Base-by-base conservation (phyloP, 1,140 invertebrate genomes). In the Apocrypta bakeri region DNA sequence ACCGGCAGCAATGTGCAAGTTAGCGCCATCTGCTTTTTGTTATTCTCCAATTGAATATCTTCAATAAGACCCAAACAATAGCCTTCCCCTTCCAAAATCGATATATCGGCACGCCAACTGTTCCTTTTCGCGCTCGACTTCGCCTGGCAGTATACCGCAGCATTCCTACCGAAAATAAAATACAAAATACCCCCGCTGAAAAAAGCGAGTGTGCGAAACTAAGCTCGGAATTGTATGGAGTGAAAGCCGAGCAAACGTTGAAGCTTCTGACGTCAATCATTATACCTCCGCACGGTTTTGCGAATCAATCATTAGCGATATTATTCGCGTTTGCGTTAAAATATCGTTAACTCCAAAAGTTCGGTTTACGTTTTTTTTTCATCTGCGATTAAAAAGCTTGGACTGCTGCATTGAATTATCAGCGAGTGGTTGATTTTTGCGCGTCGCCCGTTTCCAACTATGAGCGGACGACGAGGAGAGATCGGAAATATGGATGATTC, bases 21-120 rank as follows among this genome's bases (percentile, higher is more conserved):
- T 80, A 80, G 80, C 73, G 40, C 69, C 80, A 82, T 82, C 81
- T 82, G 81, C 11, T 71, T 69, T 83, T 78, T 33, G 48, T 77
- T 31, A 74, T 31, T 71, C 71, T 37, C 24, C 31, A 17, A 83
- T 37, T 56, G 56, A 83, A 74, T 73, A 83, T 83, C 75, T 71
- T 64, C 81, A 77, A 78, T 82, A 71, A 82, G 81, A 82, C 68
- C 68, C 56, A 79, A 78, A 83, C 76, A 83, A 83, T 79, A 72
- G 76, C 75, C 75, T 48, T 17, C 48, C 17, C 3, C 48, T 21
- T 4, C 48, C 17, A 29, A 27, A 83, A 83, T 83, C 81, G 81
- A 83, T 83, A 56, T 21, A 83, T 64, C 75, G 71, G 33, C 75
- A 74, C 74, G 76, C 81, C 81, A 83, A 83, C 75, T 79, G 75